phyloP scores from a whole-genome alignment of 2,113 vertebrate genomes.

The Macquaria ambigua region DNA sequence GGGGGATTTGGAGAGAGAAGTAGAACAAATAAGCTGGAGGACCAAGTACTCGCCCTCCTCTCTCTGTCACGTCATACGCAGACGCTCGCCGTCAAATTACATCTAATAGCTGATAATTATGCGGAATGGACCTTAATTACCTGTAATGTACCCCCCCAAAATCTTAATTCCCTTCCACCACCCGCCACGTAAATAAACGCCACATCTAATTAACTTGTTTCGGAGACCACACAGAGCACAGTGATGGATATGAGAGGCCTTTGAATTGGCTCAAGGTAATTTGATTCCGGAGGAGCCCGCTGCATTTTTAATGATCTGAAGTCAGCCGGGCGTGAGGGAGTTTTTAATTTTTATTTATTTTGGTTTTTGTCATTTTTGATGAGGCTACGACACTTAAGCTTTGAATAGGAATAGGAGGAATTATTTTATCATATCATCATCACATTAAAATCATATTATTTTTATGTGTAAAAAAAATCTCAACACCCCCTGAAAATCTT shows the following conservation, averaged over 20 bases:
- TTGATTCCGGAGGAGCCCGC: conserved; percentile 62
- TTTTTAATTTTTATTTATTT: background rate
- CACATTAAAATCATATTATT: background rate
- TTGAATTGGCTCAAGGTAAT: conserved; percentile 68
- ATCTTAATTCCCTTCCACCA: conserved; percentile 69
- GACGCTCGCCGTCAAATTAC: conserved; percentile 68
- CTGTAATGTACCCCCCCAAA: conserved; percentile 72
- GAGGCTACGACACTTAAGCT: background rate
- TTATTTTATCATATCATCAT: too few relatives aligned
- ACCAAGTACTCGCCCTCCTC: background rate
- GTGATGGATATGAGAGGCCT: conserved; percentile 68
- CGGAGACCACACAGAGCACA: conserved; percentile 53
- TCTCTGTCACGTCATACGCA: conserved; percentile 29
- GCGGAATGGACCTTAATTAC: conserved; percentile 78
- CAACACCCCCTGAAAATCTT: background rate
- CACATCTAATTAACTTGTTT: conserved; percentile 78
- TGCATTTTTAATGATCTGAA: conserved; percentile 72
- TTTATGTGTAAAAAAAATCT: background rate
- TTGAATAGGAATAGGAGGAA: background rate
- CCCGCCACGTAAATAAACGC: conserved; percentile 76
- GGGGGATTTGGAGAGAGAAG: background rate
- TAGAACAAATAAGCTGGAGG: conserved; percentile 19
- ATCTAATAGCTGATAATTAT: conserved; percentile 77
- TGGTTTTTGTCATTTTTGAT: conserved; percentile 21
- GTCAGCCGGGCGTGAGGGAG: conserved; percentile 25